Conservation (phyloP, 53 echinoderm and acorn worm genomes). For the Echinometra lucunter region DNA sequence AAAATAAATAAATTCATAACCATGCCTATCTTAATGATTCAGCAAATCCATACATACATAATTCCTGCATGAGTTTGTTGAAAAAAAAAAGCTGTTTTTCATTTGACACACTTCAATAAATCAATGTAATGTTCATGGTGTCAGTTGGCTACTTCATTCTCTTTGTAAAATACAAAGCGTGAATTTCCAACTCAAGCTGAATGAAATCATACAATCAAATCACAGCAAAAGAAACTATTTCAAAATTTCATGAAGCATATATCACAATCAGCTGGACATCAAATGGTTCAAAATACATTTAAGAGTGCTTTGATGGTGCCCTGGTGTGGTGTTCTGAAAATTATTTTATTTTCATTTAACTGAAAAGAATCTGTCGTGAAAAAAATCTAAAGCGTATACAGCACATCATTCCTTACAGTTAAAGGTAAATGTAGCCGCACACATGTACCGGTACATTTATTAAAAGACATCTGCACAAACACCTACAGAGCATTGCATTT, state of each 20-base stretch:
- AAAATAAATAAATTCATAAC: background rate
- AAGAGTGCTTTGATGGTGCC: background rate
- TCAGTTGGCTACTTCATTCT: background rate
- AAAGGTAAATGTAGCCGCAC: too few species aligned
- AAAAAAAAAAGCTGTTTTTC: background rate
- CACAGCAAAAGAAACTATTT: slow-evolving; percentile 32
- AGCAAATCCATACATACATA: background rate
- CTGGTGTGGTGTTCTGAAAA: too few species aligned
- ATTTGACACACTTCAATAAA: background rate
- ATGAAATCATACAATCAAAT: background rate
- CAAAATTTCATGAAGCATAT: background rate
- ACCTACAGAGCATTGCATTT: too few species aligned
- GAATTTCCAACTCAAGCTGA: background rate
- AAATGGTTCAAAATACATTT: background rate
- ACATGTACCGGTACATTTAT: too few species aligned
- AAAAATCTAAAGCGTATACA: too few species aligned
- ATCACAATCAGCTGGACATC: background rate
- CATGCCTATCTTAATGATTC: background rate
- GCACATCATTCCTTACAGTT: too few species aligned
- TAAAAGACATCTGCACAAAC: too few species aligned
- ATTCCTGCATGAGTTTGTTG: background rate
- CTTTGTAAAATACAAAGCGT: background rate
- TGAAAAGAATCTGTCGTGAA: too few species aligned
- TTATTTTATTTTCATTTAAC: too few species aligned
- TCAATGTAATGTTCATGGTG: background rate